Base-by-base conservation (phyloP, 2,113 vertebrate species). In the Ailuropoda melanoleuca region DNA sequence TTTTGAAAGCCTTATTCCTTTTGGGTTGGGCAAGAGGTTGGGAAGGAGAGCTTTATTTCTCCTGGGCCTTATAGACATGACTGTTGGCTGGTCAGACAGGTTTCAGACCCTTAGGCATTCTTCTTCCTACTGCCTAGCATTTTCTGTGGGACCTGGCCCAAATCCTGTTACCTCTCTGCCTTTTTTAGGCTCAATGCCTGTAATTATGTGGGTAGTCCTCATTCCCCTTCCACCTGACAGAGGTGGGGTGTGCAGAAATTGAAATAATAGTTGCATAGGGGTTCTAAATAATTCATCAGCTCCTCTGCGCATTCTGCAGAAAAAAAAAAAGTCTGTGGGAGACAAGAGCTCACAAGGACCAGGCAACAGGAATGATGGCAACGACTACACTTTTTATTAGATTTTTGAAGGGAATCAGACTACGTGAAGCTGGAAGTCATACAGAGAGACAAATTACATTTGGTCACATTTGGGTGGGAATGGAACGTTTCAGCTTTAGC, bases 371-470 rank as follows among this genome's bases (percentile, higher is more conserved):
- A 95, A 95, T 90, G 82, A 96, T 96, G 66, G 55, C 90, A 90
- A 55, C 1, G 48, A 82, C 78, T 87, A 50, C 48, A 58, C 37
- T 21, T 96, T 96, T 93, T 96, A 96, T 97, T 98, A 96, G 72
- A 97, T 96, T 96, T 93, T 97, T 1, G 1, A 95, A 77, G 89
- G 43, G 74, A 97, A 93, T 97, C 95, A 93, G 95, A 91, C 82
- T 74, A 31, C 89, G 70, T 93, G 96, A 97, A 81, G 60, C 93
- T 96, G n/a, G 62, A 97, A 93, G 74, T 95, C 96, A 72, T 92
- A 95, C 77, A 68, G 97, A 96, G 97, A 95, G 74, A 95, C 68
- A 98, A 88, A 98, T 98, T 98, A 89, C 68, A 95, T 97, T 95
- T 96, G 93, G 74, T 94, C 95, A 96, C 93, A 93, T 97, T 95